Evolutionary conservation across 1,140 invertebrate genomes (phyloP).

Genomic region (Battus philenor): DNA sequence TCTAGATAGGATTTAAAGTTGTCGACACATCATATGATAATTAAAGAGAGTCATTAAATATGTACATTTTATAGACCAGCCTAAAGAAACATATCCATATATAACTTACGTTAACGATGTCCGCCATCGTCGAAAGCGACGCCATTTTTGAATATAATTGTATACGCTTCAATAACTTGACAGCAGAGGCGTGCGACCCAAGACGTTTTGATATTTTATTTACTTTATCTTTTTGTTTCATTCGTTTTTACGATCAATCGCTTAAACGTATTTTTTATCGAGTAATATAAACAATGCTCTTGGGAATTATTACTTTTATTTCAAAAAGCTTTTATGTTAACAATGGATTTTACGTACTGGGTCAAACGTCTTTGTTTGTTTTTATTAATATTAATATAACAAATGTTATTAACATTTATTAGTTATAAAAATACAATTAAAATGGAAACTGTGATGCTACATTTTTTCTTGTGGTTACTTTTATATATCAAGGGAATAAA

Average conservation of each 20-base stretch:
- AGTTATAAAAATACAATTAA: too few relatives aligned
- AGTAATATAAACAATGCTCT: constrained; percentile 13
- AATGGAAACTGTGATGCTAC: too few relatives aligned
- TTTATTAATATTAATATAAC: too few relatives aligned
- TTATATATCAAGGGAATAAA: too few relatives aligned
- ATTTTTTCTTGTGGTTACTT: too few relatives aligned
- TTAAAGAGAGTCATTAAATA: too few relatives aligned
- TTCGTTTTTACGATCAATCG: constrained; percentile 16
- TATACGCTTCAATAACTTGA: constrained; percentile 31
- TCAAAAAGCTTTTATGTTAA: constrained; percentile 16
- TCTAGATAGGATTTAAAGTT: too few relatives aligned
- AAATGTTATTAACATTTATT: too few relatives aligned
- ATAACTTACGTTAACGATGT: constrained; percentile 8
- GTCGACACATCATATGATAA: too few relatives aligned
- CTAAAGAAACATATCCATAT: constrained; percentile 4
- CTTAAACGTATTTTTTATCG: constrained; percentile 15
- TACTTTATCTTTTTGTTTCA: constrained; percentile 23
- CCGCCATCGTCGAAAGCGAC: constrained; percentile 10
- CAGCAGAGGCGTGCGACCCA: constrained; percentile 22
- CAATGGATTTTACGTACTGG: constrained; percentile 10
- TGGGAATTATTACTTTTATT: constrained; percentile 14
- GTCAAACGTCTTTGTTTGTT: too few relatives aligned
- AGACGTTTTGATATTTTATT: constrained; percentile 26
- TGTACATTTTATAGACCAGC: too few relatives aligned
- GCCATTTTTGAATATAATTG: constrained; percentile 20